Conservation (phyloP, 2,113 vertebrate genomes). For the Phaetusa simplex region DNA sequence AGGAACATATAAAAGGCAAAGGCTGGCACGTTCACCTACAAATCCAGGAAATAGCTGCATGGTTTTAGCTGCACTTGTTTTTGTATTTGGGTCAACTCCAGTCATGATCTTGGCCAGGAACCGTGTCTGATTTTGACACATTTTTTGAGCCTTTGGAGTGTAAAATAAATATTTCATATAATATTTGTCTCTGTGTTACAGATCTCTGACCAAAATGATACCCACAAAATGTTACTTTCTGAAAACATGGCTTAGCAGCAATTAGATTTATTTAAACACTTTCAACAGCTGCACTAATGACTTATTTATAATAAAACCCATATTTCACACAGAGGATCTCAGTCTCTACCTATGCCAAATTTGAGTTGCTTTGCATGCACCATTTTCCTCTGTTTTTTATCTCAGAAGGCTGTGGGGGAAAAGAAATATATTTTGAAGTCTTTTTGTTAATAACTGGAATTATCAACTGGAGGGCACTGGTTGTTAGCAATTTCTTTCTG, state of each 20-base stretch:
- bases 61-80: conserved; percentile 18
- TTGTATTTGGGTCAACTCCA: background rate
- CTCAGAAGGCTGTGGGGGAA: background rate
- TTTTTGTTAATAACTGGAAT: background rate
- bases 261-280: conserved; percentile 4
- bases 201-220: background rate
- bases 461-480: background rate
- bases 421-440: background rate
- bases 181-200: background rate
- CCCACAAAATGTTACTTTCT: background rate
- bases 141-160: background rate
- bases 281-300: background rate
- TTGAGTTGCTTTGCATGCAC: background rate
- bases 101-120: background rate
- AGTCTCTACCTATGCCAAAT: background rate
- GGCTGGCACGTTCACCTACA: background rate
- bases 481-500: background rate
- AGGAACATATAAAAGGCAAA: background rate
- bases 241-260: background rate
- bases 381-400: background rate
- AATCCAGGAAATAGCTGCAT: conserved; percentile 14
- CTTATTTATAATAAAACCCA: background rate
- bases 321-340: background rate
- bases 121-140: background rate
- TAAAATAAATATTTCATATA: conserved; percentile 23